These are phyloP conservation scores for Tragelaphus eurycerus DNA, from an alignment of 2,797 vertebrate species.

Conservation along the genomic window DNA sequence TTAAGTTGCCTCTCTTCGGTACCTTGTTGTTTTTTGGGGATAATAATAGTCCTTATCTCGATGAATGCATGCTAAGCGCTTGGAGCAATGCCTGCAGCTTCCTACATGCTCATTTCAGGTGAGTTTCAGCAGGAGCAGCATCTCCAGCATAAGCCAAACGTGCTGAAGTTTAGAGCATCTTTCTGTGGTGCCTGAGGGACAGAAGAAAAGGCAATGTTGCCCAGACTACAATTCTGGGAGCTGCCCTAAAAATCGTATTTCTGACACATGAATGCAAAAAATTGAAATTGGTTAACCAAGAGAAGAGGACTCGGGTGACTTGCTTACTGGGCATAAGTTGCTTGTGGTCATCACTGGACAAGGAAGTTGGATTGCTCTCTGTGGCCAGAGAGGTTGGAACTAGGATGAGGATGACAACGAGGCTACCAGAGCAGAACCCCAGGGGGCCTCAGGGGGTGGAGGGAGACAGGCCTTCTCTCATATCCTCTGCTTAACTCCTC, in stretches of 20 bases:
- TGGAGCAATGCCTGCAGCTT: accelerated
- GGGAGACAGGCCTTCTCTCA: neutral
- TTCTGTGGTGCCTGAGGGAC: neutral
- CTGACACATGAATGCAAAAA: neutral
- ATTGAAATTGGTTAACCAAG: neutral
- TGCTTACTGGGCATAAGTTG: neutral
- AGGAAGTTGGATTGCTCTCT: neutral
- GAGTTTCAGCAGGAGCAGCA: neutral
- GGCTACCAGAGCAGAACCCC: neutral
- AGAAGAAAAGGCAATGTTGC: neutral
- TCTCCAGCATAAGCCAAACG: neutral
- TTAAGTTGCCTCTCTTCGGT: neutral
- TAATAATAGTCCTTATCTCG: neutral
- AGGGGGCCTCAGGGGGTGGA: neutral
- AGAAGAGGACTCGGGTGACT: neutral
- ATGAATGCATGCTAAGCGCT: neutral
- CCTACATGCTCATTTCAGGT: neutral
- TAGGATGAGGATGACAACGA: neutral
- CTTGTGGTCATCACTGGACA: neutral
- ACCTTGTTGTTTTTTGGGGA: neutral
- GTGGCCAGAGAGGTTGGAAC: neutral
- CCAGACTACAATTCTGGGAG: neutral
- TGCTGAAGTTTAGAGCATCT: neutral
- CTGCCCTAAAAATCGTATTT: neutral
- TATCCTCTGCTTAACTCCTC: neutral